Conservation (phyloP, 2,113 vertebrate species). For the Pavo muticus region DNA sequence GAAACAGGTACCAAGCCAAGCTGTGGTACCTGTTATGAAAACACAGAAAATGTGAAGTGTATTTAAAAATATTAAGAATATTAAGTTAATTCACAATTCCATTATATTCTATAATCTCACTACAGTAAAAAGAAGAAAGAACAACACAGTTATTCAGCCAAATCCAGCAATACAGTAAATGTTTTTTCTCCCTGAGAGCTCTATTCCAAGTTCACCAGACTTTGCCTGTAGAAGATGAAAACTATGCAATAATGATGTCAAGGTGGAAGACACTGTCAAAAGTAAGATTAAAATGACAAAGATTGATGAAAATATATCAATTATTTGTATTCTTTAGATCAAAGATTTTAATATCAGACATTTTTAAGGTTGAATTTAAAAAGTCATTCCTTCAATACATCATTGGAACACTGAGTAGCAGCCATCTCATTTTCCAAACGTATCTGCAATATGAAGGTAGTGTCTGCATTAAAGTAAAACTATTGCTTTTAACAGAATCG, state of each 20-base stretch:
- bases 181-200: neutral
- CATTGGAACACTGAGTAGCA: neutral
- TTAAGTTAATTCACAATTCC: neutral
- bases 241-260: neutral
- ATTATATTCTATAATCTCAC: neutral
- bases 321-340: neutral
- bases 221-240: neutral
- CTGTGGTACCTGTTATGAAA: neutral
- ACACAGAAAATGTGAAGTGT: neutral
- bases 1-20: neutral
- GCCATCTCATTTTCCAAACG: neutral
- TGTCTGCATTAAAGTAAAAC: neutral
- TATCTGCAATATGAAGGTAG: neutral
- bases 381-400: neutral
- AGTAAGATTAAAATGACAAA: neutral
- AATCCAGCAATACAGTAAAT: neutral
- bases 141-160: neutral
- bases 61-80: neutral
- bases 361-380: neutral
- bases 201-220: neutral
- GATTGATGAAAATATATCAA: neutral
- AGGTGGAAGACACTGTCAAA: neutral
- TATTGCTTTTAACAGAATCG: conserved; percentile 25
- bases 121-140: neutral
- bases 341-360: neutral